Percentiles rank a stretch among this genome's conserved stretches.
Evolutionary conservation across 2,797 vertebrate genomes (phyloP).

Genomic region (Decapterus maruadsi): DNA sequence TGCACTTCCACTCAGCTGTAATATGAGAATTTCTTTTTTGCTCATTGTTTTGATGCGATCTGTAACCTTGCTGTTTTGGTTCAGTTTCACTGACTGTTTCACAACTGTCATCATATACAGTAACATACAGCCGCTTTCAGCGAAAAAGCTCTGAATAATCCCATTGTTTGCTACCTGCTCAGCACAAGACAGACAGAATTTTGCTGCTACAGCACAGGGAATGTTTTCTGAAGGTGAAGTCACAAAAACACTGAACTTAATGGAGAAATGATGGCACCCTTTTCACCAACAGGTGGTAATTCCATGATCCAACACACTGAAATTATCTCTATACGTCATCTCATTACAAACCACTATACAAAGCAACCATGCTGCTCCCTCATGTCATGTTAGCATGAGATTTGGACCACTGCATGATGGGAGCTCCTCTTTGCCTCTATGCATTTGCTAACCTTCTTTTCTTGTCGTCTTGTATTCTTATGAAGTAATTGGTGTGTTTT

Average conservation of each 20-base stretch:
- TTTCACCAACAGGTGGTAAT: background rate
- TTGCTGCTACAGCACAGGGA: background rate
- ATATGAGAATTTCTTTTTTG: background rate
- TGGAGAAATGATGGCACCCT: background rate
- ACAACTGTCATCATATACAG: background rate
- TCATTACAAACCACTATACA: background rate
- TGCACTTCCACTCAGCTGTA: background rate
- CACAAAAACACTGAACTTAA: background rate
- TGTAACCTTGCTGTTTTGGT: background rate
- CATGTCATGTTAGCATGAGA: background rate
- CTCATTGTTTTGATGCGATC: background rate
- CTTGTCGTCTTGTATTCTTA: too few relatives aligned
- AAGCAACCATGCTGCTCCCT: background rate
- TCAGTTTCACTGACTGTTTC: background rate
- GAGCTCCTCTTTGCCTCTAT: too few relatives aligned
- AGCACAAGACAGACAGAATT: background rate
- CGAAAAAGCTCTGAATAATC: background rate
- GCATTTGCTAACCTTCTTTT: too few relatives aligned
- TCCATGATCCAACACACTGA: background rate
- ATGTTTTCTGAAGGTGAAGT: background rate
- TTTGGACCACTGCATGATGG: too few relatives aligned
- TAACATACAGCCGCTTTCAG: background rate
- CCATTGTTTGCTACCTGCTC: background rate
- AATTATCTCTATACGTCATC: background rate
- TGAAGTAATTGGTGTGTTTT: too few relatives aligned